phyloP scores from a whole-genome alignment of 2,888 invertebrate genomes.

The Troglohyphantes excavatus region DNA sequence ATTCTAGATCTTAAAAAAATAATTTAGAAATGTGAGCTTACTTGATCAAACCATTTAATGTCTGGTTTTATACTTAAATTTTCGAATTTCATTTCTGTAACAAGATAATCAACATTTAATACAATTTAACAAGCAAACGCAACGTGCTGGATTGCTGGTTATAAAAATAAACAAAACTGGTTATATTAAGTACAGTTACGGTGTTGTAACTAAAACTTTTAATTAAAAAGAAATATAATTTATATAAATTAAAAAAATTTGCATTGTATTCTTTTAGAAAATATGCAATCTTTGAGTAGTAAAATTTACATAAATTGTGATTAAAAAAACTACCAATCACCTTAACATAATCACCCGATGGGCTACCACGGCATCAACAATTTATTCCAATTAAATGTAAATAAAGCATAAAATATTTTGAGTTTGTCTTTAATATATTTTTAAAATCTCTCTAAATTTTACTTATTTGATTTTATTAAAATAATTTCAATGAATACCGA shows the following conservation, averaged over 20 bases:
- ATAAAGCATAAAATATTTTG: too few relatives aligned
- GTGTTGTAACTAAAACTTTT: too few relatives aligned
- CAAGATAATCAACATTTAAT: background rate
- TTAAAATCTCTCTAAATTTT: too few relatives aligned
- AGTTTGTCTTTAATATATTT: too few relatives aligned
- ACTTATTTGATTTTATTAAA: too few relatives aligned
- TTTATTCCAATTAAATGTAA: too few relatives aligned
- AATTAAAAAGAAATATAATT: background rate
- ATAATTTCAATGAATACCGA: too few relatives aligned
- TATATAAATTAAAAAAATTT: background rate
- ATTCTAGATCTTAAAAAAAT: background rate
- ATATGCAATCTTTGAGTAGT: too few relatives aligned
- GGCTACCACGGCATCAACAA: too few relatives aligned
- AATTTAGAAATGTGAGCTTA: background rate
- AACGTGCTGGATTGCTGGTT: background rate
- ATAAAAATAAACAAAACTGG: background rate
- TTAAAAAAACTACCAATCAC: too few relatives aligned
- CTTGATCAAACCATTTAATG: constrained; percentile 63
- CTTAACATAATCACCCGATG: too few relatives aligned
- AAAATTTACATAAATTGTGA: background rate
- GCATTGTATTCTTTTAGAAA: background rate
- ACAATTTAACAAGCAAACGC: background rate
- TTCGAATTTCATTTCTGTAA: constrained; percentile 28
- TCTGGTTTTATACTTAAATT: constrained; percentile 40
- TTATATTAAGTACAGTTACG: background rate